phyloP scores from a whole-genome alignment of 35 echinoderm and acorn worm species.

The Lytechinus pictus region DNA sequence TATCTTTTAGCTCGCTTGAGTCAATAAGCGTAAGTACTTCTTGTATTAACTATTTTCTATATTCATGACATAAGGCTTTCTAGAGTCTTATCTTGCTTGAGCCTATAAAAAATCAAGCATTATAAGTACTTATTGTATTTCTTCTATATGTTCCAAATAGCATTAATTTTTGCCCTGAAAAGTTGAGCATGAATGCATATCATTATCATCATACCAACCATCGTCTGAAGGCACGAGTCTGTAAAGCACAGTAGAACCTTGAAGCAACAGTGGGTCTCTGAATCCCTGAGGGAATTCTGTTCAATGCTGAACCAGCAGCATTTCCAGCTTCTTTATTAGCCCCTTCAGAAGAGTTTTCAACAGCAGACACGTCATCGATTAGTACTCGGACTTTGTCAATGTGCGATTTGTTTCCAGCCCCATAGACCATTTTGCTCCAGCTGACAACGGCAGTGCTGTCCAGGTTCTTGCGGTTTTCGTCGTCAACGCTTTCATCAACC shows the following conservation, averaged over 20 bases:
- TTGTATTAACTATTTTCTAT: no score
- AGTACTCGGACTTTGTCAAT: not conserved
- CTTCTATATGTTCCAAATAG: no score
- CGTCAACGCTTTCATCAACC: not conserved
- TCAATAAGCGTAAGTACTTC: no score
- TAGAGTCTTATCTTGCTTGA: no score
- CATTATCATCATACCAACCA: slow-evolving; percentile 29
- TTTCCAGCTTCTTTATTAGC: not conserved
- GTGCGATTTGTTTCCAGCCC: not conserved
- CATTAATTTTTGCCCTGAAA: no score
- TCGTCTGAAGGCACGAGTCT: slow-evolving; percentile 29
- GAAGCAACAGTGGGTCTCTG: slow-evolving; percentile 21
- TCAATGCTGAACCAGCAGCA: not conserved
- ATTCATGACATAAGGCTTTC: no score
- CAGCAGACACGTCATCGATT: not conserved
- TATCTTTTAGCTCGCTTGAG: no score
- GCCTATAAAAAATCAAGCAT: no score
- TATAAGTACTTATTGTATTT: no score
- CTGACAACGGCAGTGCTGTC: not conserved
- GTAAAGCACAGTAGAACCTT: slow-evolving; percentile 14
- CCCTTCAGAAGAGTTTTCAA: not conserved
- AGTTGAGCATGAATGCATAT: no score
- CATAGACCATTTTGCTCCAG: slow-evolving; percentile 44
- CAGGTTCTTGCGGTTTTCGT: slow-evolving; percentile 1
- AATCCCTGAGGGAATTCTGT: no score